Conservation (phyloP, 2,113 vertebrate genomes). For the Sceloporus undulatus region DNA sequence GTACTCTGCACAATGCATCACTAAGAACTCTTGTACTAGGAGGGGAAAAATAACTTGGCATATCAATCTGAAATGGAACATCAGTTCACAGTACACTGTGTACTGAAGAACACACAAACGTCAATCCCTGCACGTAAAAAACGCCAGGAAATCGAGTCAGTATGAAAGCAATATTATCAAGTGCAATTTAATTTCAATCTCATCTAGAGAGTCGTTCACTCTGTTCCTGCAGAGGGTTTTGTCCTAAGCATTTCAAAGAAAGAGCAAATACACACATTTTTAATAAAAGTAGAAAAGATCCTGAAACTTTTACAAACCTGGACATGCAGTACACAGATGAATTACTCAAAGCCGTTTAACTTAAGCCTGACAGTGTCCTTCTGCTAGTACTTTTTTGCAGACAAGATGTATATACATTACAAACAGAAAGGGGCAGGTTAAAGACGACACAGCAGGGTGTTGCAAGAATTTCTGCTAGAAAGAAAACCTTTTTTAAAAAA, state of each 20-base stretch:
- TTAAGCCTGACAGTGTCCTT: conserved; percentile 61
- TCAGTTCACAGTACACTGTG: background rate
- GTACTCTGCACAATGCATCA: conserved; percentile 59
- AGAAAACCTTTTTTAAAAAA: background rate
- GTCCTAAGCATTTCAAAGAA: conserved; percentile 34
- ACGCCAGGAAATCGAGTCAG: conserved; percentile 46
- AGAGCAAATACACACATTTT: conserved; percentile 56
- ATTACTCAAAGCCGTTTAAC: conserved; percentile 49
- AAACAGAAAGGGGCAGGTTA: background rate
- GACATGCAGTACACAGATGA: conserved; percentile 52
- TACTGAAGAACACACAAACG: background rate
- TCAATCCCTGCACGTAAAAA: background rate
- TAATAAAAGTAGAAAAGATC: conserved; percentile 58
- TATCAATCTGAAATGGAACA: conserved; percentile 32
- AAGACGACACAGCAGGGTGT: too few relatives aligned
- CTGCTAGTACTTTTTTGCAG: background rate
- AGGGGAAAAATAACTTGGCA: background rate
- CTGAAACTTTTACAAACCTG: conserved; percentile 53
- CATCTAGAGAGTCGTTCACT: background rate
- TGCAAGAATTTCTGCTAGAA: background rate
- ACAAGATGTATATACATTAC: conserved; percentile 34
- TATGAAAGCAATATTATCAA: accelerated
- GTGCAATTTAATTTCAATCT: background rate
- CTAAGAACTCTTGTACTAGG: conserved; percentile 37
- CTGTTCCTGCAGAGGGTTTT: conserved; percentile 4